phyloP scores from a whole-genome alignment of 2,888 invertebrate genomes.

The Eilema sororculum region DNA sequence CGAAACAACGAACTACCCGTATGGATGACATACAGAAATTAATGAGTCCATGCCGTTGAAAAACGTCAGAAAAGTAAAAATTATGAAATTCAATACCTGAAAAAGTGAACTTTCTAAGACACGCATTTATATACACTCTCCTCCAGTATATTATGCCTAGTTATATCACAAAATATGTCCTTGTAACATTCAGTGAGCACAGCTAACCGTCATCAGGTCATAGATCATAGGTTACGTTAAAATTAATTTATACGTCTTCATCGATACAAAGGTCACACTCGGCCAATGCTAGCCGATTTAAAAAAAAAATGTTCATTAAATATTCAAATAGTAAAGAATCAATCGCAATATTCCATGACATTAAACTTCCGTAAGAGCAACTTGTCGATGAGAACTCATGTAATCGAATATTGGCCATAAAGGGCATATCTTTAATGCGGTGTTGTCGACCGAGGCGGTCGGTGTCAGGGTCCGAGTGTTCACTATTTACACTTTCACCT shows the following conservation, averaged over 20 bases:
- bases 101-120: neutral
- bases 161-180: neutral
- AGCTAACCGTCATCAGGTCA: neutral
- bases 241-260: neutral
- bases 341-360: conserved; percentile 36
- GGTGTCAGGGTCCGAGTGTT: conserved; percentile 65
- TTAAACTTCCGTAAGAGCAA: conserved; percentile 50
- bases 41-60: neutral
- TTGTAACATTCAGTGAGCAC: neutral
- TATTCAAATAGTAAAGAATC: neutral
- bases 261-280: neutral
- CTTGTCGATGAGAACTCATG: conserved; percentile 11
- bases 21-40: neutral
- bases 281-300: neutral
- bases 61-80: neutral
- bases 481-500: conserved; percentile 79
- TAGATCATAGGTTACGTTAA: neutral
- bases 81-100: neutral
- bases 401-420: conserved; percentile 31
- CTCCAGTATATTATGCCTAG: neutral
- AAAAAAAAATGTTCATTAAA: neutral
- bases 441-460: conserved; percentile 43
- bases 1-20: too few species aligned
- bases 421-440: conserved; percentile 32
- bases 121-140: too few species aligned